Evolutionary conservation across 2,888 invertebrate genomes (phyloP).

Genomic region (Rhodophaea formosa): DNA sequence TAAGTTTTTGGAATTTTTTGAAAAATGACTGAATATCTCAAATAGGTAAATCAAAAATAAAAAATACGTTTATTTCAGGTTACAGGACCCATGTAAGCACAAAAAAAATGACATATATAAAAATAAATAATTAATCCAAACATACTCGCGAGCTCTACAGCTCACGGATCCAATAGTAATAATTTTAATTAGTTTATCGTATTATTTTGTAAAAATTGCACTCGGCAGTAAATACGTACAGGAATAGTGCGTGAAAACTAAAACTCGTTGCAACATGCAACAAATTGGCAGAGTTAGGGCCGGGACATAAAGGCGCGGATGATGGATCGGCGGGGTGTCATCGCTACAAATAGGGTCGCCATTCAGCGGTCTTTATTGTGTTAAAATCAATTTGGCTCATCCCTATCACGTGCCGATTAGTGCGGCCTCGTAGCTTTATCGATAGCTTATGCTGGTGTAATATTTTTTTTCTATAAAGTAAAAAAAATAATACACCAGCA

Average conservation of each 20-base stretch:
- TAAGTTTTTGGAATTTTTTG: too few relatives aligned
- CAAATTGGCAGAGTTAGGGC: conserved; percentile 29
- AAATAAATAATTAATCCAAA: too few relatives aligned
- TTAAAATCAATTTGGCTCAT: conserved; percentile 80
- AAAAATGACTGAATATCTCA: too few relatives aligned
- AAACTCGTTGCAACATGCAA: conserved; percentile 11
- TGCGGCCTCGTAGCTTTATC: conserved; percentile 23
- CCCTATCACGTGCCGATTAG: conserved; percentile 52
- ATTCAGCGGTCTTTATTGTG: conserved; percentile 72
- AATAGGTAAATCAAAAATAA: too few relatives aligned
- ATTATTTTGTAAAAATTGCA: not conserved
- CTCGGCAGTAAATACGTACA: not conserved
- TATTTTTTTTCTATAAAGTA: too few relatives aligned
- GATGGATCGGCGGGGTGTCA: conserved; percentile 68
- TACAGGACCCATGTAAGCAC: too few relatives aligned
- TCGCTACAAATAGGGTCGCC: conserved; percentile 74
- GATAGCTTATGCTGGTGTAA: not conserved
- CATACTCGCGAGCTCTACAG: too few relatives aligned
- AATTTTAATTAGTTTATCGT: too few relatives aligned
- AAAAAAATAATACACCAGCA: too few relatives aligned
- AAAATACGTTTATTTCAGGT: too few relatives aligned
- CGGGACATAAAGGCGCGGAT: conserved; percentile 44
- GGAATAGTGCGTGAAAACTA: not conserved
- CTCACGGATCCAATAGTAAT: too few relatives aligned
- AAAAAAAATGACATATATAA: too few relatives aligned